Base-by-base conservation (phyloP, 2,888 invertebrate genomes). In the Chrysolina americana region DNA sequence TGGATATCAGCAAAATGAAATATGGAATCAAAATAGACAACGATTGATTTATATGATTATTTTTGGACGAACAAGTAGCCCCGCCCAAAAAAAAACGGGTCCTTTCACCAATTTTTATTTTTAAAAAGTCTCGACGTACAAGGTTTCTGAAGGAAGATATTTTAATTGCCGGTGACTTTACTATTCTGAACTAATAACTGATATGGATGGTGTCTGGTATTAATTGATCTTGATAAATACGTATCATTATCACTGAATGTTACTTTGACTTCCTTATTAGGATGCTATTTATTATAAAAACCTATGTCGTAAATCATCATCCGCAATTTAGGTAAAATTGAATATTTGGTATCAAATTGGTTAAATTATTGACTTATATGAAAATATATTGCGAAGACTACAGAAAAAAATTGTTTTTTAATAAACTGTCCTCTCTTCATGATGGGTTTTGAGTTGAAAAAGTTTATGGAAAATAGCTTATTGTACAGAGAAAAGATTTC, bases 71-170 rank as follows among this genome's bases (percentile, higher is more conserved):
- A 59, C 23, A 59, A 13, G 28, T 23, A n/a, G 53, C 59, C 59
- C 59, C 23, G 28, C 59, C 59, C 59, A 6, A 19, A 28, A 59
- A 28, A 59, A 59, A 59, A 5, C 28, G 1, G 9, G 23, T 59
- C 59, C 59, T 28, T 59, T 59, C 59, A 59, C 59, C n/a, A 28
- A n/a, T 59, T 59, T 59, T 59, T 59, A 59, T 59, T 6, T 36
- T 13, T 0, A 59, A 28, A 59, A 59, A 15, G 36, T 59, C 23
- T 59, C 59, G 9, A 36, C n/a, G 9, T 59, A n/a, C 59, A 59
- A 59, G 59, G 59, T 59, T 59, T 59, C 9, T 36, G 36, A 28
- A 59, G 15, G 10, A 59, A 28, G 23, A 59, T 15, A 21, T 48
- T 17, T 9, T 0, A 53, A 15, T 23, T 53, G 53, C 10, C 48